phyloP scores from a whole-genome alignment of 2,888 invertebrate species.

The Cynaeus angustus region DNA sequence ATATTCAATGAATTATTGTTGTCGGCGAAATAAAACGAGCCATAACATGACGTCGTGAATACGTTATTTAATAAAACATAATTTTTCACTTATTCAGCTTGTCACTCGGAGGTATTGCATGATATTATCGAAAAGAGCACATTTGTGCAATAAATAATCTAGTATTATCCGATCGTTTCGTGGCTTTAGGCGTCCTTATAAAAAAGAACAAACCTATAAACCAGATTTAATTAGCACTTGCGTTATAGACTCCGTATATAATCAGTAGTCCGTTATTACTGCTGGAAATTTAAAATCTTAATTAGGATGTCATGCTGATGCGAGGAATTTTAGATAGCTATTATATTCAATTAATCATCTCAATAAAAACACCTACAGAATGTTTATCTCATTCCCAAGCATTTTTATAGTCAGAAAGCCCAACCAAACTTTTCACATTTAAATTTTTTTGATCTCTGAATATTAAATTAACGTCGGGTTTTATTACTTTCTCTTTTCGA shows the following conservation, averaged over 20 bases:
- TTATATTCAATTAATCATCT: constrained; percentile 51
- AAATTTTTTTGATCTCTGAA: constrained; percentile 25
- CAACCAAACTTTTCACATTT: constrained; percentile 13
- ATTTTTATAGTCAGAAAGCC: constrained; percentile 2
- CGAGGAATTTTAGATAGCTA: constrained; percentile 46
- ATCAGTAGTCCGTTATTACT: constrained; percentile 38
- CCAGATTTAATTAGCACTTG: constrained; percentile 46
- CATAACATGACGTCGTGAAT: constrained; percentile 26
- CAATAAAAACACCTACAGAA: constrained; percentile 42
- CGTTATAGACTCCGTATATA: constrained; percentile 26
- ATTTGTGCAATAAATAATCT: constrained; percentile 31
- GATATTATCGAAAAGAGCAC: constrained; percentile 15
- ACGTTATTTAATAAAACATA: constrained; percentile 40
- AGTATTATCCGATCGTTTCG: constrained; percentile 22
- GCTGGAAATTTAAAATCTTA: constrained; percentile 47
- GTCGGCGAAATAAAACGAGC: constrained; percentile 27
- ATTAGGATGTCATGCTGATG: constrained; percentile 48
- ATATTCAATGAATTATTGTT: constrained; percentile 25
- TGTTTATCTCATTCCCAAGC: constrained; percentile 26
- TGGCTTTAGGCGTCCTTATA: constrained; percentile 9
- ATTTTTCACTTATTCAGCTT: constrained; percentile 38
- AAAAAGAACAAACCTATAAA: constrained; percentile 39
- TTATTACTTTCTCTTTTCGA: constrained; percentile 23
- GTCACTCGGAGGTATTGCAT: constrained; percentile 26
- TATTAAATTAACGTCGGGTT: constrained; percentile 17